These are phyloP conservation scores for Oligia fasciuncula DNA, from an alignment of 2,888 invertebrate species.

Conservation along the genomic window DNA sequence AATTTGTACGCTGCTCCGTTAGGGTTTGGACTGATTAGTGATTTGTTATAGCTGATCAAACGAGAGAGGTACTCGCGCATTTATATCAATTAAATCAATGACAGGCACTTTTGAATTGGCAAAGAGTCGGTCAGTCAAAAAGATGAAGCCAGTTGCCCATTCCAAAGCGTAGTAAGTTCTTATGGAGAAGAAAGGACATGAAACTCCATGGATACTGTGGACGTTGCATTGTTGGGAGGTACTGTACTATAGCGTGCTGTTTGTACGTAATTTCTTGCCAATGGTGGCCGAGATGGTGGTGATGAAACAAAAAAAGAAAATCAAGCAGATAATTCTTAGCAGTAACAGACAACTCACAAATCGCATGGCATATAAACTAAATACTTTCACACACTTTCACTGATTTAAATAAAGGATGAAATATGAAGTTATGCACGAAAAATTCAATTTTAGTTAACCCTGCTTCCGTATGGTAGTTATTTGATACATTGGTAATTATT, in stretches of 20 bases:
- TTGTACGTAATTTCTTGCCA: neutral
- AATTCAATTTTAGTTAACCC: neutral
- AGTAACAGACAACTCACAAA: too few relatives aligned
- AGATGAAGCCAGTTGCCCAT: neutral
- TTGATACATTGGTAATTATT: neutral
- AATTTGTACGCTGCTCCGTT: conserved; percentile 51
- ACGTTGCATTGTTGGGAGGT: neutral
- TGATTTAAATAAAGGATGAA: too few relatives aligned
- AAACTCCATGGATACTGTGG: too few relatives aligned
- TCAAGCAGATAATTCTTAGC: neutral
- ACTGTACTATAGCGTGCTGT: too few relatives aligned
- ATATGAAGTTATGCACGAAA: neutral
- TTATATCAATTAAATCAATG: neutral
- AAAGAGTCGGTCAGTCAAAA: neutral
- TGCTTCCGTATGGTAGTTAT: neutral
- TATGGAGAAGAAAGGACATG: neutral
- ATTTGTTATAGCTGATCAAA: conserved; percentile 7
- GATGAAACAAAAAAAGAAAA: neutral
- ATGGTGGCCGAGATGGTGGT: too few relatives aligned
- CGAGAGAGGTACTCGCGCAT: neutral
- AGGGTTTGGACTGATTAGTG: conserved; percentile 32
- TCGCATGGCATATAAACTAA: too few relatives aligned
- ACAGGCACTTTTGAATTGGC: neutral
- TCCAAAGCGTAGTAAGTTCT: neutral
- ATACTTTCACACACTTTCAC: too few relatives aligned